Evolutionary conservation across 1,140 invertebrate genomes (phyloP).

Genomic region (Pomphorhynchus laevis): DNA sequence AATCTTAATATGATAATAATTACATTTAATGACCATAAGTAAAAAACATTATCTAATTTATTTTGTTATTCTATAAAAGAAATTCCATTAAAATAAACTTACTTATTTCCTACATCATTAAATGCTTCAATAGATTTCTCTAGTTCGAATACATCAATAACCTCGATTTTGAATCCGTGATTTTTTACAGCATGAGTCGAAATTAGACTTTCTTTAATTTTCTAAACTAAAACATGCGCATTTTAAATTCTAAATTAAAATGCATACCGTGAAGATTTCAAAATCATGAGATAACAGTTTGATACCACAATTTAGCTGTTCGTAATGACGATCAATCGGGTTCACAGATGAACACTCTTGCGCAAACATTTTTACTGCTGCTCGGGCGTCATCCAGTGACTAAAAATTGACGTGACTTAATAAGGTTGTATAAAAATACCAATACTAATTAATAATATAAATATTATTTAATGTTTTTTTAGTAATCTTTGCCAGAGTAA

Average conservation of each 20-base stretch:
- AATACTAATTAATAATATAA: too few species aligned
- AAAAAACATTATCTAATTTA: too few species aligned
- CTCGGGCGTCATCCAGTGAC: conserved; percentile 18
- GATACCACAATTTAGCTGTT: too few species aligned
- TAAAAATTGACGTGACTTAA: too few species aligned
- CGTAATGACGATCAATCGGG: too few species aligned
- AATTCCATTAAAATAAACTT: too few species aligned
- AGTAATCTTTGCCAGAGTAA: too few species aligned
- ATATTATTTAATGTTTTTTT: too few species aligned
- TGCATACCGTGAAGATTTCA: conserved; percentile 15
- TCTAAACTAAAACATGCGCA: conserved; percentile 8
- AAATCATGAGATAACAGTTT: conserved; percentile 12
- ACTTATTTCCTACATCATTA: conserved; percentile 17
- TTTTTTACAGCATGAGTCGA: conserved; percentile 18
- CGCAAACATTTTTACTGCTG: conserved; percentile 17
- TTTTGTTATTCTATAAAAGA: too few species aligned
- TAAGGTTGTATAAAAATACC: too few species aligned
- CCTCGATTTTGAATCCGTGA: conserved; percentile 16
- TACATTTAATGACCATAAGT: too few species aligned
- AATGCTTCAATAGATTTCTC: conserved; percentile 16
- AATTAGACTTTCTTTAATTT: conserved; percentile 15
- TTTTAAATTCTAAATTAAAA: background rate
- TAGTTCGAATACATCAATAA: conserved; percentile 16
- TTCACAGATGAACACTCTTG: conserved; percentile 11
- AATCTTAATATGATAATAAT: too few species aligned